Percentiles rank a stretch among this genome's conserved stretches.
phyloP scores from a whole-genome alignment of 1,140 invertebrate species.

The Mycetomoellerius zeteki region DNA sequence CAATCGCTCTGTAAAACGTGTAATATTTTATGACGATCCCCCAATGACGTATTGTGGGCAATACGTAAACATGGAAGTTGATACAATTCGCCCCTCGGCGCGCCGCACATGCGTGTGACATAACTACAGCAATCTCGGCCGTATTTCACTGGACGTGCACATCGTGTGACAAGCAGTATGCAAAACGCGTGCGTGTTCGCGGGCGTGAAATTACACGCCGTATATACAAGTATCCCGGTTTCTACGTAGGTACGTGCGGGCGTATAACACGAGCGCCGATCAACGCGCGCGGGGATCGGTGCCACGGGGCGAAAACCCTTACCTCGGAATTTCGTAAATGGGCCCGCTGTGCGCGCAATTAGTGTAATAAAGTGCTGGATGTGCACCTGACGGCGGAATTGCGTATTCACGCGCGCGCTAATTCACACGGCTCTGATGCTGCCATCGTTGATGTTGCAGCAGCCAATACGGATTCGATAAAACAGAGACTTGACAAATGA shows the following conservation, averaged over 20 bases:
- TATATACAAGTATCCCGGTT: slow-evolving; percentile 26
- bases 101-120: slow-evolving; percentile 44
- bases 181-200: slow-evolving; percentile 72
- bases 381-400: slow-evolving; percentile 56
- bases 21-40: slow-evolving; percentile 33
- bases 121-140: slow-evolving; percentile 66
- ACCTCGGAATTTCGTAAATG: slow-evolving; percentile 71
- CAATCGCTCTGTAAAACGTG: slow-evolving; percentile 27
- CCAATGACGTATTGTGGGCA: slow-evolving; percentile 42
- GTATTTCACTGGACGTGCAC: slow-evolving; percentile 64
- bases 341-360: slow-evolving; percentile 57
- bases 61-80: slow-evolving; percentile 58
- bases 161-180: slow-evolving; percentile 63
- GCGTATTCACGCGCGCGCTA: slow-evolving; percentile 56
- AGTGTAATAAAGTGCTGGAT: slow-evolving; percentile 71
- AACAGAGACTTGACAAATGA: slow-evolving; percentile 28
- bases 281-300: slow-evolving; percentile 28
- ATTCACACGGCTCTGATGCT: slow-evolving; percentile 40
- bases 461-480: slow-evolving; percentile 38
- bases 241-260: background rate
- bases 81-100: slow-evolving; percentile 57
- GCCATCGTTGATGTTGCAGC: slow-evolving; percentile 15
- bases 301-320: slow-evolving; percentile 64
- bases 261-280: slow-evolving; percentile 38
- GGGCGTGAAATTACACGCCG: slow-evolving; percentile 74